These are phyloP conservation scores for Neomonachus schauinslandi DNA, from an alignment of 2,113 vertebrate species.

Conservation along the genomic window DNA sequence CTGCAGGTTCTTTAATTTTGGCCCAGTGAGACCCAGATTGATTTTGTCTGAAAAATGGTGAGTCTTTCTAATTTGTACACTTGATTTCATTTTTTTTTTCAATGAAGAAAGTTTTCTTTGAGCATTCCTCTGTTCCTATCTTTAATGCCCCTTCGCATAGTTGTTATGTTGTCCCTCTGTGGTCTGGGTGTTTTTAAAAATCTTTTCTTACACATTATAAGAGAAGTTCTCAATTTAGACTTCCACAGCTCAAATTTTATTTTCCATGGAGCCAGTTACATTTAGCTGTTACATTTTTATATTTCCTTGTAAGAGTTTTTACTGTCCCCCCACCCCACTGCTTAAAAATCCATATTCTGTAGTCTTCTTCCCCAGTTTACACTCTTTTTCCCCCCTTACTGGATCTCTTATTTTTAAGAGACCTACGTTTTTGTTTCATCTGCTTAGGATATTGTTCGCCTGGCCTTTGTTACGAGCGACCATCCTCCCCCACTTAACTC, in stretches of 20 bases:
- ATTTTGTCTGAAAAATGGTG: not conserved
- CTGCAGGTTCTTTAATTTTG: not conserved
- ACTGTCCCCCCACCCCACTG: not conserved
- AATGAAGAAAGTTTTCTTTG: not conserved
- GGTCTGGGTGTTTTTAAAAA: not conserved
- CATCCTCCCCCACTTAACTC: not conserved
- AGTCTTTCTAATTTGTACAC: not conserved
- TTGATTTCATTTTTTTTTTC: not conserved
- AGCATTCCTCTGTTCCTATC: not conserved
- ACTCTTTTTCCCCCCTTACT: not conserved
- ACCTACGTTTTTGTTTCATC: not conserved
- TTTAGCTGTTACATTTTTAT: constrained; percentile 4
- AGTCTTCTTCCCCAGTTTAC: not conserved
- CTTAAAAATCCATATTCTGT: not conserved
- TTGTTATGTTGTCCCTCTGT: not conserved
- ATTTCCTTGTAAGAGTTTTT: not conserved
- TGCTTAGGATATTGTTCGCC: not conserved
- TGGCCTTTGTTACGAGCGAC: not conserved
- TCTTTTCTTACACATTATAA: not conserved
- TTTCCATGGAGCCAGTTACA: not conserved
- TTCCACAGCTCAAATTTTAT: constrained; percentile 29
- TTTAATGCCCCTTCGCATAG: not conserved
- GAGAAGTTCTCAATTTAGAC: not conserved
- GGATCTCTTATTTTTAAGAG: not conserved
- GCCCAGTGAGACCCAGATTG: not conserved